phyloP scores from a whole-genome alignment of 2,888 invertebrate genomes.

The Seira ritae region DNA sequence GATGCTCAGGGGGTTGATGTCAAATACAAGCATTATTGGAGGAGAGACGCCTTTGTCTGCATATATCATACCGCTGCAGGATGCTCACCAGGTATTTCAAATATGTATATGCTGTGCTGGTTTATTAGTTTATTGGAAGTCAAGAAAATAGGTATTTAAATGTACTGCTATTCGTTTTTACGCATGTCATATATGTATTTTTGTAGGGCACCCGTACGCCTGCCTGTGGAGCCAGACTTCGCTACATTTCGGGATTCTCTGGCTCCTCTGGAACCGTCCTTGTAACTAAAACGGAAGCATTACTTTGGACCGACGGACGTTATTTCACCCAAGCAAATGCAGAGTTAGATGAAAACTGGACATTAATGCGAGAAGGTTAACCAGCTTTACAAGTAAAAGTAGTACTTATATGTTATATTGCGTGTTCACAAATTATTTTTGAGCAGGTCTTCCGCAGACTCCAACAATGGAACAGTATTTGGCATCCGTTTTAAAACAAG shows the following conservation, averaged over 20 bases:
- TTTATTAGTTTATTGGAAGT: too few species aligned
- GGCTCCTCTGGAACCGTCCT: conserved; percentile 90
- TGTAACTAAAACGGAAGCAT: conserved; percentile 84
- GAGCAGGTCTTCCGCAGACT: conserved; percentile 80
- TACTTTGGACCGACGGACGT: conserved; percentile 94
- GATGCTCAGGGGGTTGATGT: conserved; percentile 79
- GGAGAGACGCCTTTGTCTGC: conserved; percentile 81
- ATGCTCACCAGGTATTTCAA: conserved; percentile 87
- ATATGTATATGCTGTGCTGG: too few species aligned
- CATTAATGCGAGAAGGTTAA: conserved; percentile 90
- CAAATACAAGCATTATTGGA: conserved; percentile 78
- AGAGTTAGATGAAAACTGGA: conserved; percentile 80
- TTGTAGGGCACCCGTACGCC: conserved; percentile 92
- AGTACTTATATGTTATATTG: background rate
- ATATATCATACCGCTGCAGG: conserved; percentile 88
- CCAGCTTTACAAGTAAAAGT: background rate
- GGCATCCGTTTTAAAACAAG: conserved; percentile 79
- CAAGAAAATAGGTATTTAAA: too few species aligned
- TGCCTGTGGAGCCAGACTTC: conserved; percentile 87
- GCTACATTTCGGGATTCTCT: conserved; percentile 89
- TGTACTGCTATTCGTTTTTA: too few species aligned
- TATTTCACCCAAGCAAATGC: conserved; percentile 64
- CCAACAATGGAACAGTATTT: conserved; percentile 85
- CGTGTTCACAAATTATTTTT: conserved; percentile 1
- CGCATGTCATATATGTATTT: too few species aligned